These are phyloP conservation scores for Onchidella celtica DNA, from an alignment of 2,888 invertebrate genomes.

Conservation along the genomic window DNA sequence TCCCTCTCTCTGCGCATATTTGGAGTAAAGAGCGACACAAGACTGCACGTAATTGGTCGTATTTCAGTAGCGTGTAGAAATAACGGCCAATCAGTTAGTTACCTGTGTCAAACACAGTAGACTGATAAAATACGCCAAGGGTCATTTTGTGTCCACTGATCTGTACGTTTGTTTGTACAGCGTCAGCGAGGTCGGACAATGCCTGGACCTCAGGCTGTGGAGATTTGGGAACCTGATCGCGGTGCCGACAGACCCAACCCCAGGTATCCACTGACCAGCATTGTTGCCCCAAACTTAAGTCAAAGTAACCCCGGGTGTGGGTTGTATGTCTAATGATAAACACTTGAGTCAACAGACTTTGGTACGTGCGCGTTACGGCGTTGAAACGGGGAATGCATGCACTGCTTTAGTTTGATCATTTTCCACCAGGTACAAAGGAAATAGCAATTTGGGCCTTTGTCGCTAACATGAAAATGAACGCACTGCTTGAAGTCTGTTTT, in stretches of 20 bases:
- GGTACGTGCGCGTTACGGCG: conserved; percentile 11
- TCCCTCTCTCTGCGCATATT: too few relatives aligned
- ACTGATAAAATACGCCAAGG: too few relatives aligned
- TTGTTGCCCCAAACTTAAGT: not conserved
- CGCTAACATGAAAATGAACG: too few relatives aligned
- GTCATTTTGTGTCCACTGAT: not conserved
- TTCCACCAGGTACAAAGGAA: too few relatives aligned
- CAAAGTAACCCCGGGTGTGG: not conserved
- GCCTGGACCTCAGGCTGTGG: not conserved
- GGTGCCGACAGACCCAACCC: not conserved
- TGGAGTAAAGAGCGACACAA: too few relatives aligned
- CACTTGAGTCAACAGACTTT: conserved; percentile 9
- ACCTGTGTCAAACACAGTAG: too few relatives aligned
- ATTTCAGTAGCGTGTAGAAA: too few relatives aligned
- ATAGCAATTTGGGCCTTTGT: too few relatives aligned
- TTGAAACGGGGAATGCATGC: not conserved
- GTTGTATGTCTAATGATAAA: not conserved
- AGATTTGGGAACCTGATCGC: not conserved
- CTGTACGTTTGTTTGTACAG: not conserved
- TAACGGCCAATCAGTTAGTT: too few relatives aligned
- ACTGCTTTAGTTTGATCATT: too few relatives aligned
- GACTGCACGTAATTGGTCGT: too few relatives aligned
- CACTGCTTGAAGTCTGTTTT: too few relatives aligned
- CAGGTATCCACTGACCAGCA: not conserved
- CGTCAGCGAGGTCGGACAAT: not conserved